Evolutionary conservation across 1,140 invertebrate species (phyloP).

Genomic region (Halictus rubicundus): DNA sequence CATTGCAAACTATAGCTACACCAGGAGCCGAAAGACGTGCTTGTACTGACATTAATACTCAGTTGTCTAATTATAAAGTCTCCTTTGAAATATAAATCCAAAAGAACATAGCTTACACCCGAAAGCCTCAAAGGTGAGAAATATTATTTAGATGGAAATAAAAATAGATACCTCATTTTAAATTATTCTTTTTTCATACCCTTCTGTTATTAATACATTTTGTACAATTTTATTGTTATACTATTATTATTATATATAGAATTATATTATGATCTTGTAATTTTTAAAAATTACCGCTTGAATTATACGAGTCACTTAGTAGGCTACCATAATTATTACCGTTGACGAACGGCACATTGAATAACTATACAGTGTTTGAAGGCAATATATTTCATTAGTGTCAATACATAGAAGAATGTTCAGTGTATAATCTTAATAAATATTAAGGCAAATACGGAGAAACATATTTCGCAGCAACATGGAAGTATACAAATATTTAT

Average conservation of each 20-base stretch:
- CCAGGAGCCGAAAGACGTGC: no score
- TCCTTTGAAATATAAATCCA: no score
- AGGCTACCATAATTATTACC: constrained; percentile 28
- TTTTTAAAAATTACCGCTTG: constrained; percentile 21
- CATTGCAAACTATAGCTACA: no score
- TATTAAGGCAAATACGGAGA: constrained; percentile 36
- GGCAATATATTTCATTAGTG: background rate
- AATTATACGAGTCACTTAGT: background rate
- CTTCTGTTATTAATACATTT: constrained; percentile 31
- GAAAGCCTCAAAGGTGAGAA: no score
- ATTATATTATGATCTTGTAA: constrained; percentile 6
- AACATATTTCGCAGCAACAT: constrained; percentile 32
- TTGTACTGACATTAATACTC: no score
- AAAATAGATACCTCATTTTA: background rate
- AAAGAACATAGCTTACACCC: no score
- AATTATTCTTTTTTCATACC: constrained; percentile 2
- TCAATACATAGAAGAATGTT: constrained; percentile 4
- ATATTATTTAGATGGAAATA: background rate
- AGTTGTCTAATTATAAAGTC: no score
- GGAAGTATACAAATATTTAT: constrained; percentile 44
- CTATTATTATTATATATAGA: constrained; percentile 10
- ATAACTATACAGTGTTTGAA: constrained; percentile 2
- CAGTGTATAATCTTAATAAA: constrained; percentile 13
- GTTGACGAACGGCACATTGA: constrained; percentile 19
- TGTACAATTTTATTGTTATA: constrained; percentile 28